These are phyloP conservation scores for Drosophila kokeensis DNA, from an alignment of 2,888 invertebrate genomes.

Conservation along the genomic window DNA sequence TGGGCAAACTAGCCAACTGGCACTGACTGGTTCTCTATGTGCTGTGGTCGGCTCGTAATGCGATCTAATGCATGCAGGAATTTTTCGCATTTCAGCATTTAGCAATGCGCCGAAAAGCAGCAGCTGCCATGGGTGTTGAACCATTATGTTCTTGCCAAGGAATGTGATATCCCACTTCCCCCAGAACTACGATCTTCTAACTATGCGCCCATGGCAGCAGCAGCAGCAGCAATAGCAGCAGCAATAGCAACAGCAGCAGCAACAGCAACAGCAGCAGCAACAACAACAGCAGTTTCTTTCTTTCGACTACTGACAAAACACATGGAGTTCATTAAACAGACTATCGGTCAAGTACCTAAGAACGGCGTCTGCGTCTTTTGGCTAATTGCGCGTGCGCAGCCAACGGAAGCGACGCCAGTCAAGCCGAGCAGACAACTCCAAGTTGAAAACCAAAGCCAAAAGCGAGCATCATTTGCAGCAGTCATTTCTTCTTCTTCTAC, in stretches of 20 bases:
- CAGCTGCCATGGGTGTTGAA: constrained; percentile 5
- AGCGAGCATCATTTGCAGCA: constrained; percentile 19
- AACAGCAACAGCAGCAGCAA: not conserved
- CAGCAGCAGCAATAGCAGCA: not conserved
- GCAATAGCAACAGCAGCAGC: not conserved
- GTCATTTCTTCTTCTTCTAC: not conserved
- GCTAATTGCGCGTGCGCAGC: constrained; percentile 79
- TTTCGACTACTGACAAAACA: constrained; percentile 24
- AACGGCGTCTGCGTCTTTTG: constrained; percentile 64
- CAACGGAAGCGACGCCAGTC: constrained; percentile 69
- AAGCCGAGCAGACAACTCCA: constrained; percentile 15
- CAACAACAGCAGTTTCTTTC: not conserved
- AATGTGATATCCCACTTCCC: not conserved
- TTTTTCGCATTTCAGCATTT: constrained; percentile 51
- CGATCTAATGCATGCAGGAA: constrained; percentile 73
- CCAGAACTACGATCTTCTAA: not conserved
- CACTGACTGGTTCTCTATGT: constrained; percentile 48
- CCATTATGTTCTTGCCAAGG: constrained; percentile 1
- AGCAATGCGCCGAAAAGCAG: constrained; percentile 38
- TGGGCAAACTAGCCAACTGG: constrained; percentile 40
- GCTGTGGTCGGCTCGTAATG: constrained; percentile 62
- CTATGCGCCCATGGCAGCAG: constrained; percentile 1
- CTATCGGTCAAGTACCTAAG: constrained; percentile 77
- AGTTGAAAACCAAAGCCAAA: constrained; percentile 2
- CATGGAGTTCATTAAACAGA: constrained; percentile 62